Percentiles rank a stretch among this genome's conserved stretches.
Evolutionary conservation across 2,797 vertebrate species (phyloP).

Genomic region (Streptopelia turtur): DNA sequence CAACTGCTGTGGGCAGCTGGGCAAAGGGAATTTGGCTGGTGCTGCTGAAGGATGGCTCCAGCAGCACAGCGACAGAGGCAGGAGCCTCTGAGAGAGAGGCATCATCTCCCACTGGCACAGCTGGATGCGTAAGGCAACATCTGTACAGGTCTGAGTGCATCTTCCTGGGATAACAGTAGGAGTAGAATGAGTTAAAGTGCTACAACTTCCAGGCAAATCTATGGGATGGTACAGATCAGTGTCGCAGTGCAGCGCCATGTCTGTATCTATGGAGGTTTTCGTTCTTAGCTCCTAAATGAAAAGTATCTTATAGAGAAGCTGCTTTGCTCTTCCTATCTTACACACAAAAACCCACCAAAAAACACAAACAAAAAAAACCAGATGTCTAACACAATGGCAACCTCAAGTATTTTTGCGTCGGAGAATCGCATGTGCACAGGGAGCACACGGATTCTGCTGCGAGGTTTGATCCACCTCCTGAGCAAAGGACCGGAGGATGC

Average conservation of each 20-base stretch:
- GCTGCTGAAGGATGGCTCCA: too few relatives aligned
- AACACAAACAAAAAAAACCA: background rate
- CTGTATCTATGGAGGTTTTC: background rate
- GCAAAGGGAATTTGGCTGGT: background rate
- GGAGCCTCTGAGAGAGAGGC: background rate
- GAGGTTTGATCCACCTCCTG: background rate
- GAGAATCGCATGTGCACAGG: accelerated
- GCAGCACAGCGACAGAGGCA: background rate
- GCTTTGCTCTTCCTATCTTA: background rate
- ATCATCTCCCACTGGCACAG: background rate
- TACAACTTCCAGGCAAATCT: background rate
- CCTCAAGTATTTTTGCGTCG: background rate
- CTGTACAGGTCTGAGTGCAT: background rate
- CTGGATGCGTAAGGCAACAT: background rate
- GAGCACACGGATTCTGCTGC: background rate
- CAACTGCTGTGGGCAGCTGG: background rate
- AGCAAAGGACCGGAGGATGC: background rate
- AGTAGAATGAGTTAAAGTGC: background rate
- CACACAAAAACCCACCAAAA: background rate
- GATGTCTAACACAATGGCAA: background rate
- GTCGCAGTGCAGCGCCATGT: accelerated
- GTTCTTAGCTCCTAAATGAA: background rate
- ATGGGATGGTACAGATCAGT: background rate
- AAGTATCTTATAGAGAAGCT: accelerated
- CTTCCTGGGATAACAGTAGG: background rate